Conservation (phyloP, 2,888 invertebrate genomes). For the Drosophila tripunctata region DNA sequence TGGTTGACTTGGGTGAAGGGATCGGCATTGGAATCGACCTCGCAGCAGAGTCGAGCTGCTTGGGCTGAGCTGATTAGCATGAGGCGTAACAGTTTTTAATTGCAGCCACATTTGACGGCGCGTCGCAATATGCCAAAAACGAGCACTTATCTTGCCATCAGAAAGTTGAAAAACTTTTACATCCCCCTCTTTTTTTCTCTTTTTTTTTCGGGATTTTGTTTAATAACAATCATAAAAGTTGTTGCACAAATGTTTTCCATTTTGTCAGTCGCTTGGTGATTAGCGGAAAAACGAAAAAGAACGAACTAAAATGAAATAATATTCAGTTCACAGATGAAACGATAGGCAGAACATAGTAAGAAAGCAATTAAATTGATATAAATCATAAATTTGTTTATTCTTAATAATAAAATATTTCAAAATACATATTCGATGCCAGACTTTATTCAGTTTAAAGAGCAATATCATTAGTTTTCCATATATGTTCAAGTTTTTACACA, state of each 20-base stretch:
- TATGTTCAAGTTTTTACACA: not conserved
- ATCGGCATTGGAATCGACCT: constrained; percentile 52
- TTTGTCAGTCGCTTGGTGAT: constrained; percentile 40
- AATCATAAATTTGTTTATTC: not conserved
- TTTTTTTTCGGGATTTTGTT: constrained; percentile 5
- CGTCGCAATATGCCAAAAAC: constrained; percentile 67
- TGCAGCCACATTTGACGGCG: constrained; percentile 79
- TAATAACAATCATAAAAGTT: constrained; percentile 68
- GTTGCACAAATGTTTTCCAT: constrained; percentile 56
- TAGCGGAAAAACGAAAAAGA: constrained; percentile 18
- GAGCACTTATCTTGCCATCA: constrained; percentile 72
- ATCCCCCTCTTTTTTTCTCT: constrained; percentile 1
- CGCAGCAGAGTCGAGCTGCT: constrained; percentile 50
- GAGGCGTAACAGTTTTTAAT: constrained; percentile 81
- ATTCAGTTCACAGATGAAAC: not conserved
- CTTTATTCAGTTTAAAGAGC: not conserved
- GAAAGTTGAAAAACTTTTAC: constrained; percentile 72
- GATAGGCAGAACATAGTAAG: no score
- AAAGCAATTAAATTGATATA: no score
- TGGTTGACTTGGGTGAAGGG: constrained; percentile 64
- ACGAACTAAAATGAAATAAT: not conserved
- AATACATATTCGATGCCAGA: no score
- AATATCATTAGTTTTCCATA: not conserved
- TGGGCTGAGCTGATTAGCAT: constrained; percentile 80
- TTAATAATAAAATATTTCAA: not conserved